Evolutionary conservation across 2,888 invertebrate species (phyloP).

Genomic region (Hanleya hanleyi): DNA sequence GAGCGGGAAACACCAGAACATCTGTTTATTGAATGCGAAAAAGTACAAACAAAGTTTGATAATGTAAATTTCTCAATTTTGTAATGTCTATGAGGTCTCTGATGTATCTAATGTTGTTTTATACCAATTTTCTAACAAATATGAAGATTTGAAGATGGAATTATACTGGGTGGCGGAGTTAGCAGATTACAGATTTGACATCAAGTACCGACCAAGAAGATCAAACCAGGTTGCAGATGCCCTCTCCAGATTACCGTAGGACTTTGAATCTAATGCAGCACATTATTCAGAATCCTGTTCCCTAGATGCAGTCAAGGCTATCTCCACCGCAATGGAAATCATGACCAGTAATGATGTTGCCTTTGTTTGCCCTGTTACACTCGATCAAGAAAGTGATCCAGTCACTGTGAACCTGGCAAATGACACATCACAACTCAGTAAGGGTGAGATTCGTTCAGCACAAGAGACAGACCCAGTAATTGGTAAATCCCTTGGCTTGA

Average conservation of each 20-base stretch:
- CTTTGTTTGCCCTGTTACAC: background rate
- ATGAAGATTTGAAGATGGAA: conserved; percentile 16
- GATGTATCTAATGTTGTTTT: too few species aligned
- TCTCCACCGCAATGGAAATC: background rate
- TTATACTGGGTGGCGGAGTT: conserved; percentile 23
- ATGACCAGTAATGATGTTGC: background rate
- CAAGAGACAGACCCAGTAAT: conserved; percentile 1
- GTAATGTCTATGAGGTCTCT: too few species aligned
- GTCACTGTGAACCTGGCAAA: too few species aligned
- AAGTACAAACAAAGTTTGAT: too few species aligned
- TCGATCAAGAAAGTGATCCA: too few species aligned
- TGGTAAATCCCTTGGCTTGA: background rate
- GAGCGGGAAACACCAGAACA: too few species aligned
- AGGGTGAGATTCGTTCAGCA: too few species aligned
- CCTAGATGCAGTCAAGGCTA: background rate
- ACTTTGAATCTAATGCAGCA: too few species aligned
- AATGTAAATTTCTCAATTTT: too few species aligned
- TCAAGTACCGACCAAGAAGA: conserved; percentile 11
- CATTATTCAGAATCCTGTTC: background rate
- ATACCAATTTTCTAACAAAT: conserved; percentile 22
- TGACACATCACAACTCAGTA: too few species aligned
- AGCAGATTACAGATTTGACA: conserved; percentile 13
- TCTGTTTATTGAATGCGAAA: too few species aligned
- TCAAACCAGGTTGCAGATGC: conserved; percentile 22
- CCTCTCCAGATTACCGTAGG: conserved; percentile 12